Conservation (phyloP, 2,888 invertebrate genomes). For the Mesorhabditis sp. region DNA sequence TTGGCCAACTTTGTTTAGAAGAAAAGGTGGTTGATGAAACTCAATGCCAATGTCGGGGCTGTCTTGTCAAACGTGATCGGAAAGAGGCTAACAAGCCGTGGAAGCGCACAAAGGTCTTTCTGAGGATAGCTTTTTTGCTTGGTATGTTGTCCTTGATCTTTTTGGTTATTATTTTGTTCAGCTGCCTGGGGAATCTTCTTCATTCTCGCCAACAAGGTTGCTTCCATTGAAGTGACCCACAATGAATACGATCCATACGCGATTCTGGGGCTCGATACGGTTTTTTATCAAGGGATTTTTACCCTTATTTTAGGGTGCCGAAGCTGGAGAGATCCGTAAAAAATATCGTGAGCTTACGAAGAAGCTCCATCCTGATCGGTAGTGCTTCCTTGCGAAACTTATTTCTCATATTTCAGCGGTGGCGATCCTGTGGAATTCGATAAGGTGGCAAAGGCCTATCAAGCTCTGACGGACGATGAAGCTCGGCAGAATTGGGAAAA, state of each 20-base stretch:
- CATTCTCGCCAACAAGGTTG: slow-evolving; percentile 64
- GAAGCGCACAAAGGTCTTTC: slow-evolving; percentile 62
- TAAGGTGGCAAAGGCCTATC: slow-evolving; percentile 85
- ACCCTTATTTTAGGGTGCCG: slow-evolving; percentile 69
- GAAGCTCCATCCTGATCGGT: slow-evolving; percentile 76
- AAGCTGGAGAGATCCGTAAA: slow-evolving; percentile 84
- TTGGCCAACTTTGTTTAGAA: slow-evolving; percentile 28
- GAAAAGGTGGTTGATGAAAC: slow-evolving; percentile 36
- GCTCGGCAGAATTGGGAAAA: slow-evolving; percentile 95
- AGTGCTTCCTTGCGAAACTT: background rate
- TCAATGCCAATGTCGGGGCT: slow-evolving; percentile 80
- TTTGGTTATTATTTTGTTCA: background rate
- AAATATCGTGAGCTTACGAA: slow-evolving; percentile 89
- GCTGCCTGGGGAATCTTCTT: slow-evolving; percentile 62
- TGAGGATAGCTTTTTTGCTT: slow-evolving; percentile 14
- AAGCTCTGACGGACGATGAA: slow-evolving; percentile 85
- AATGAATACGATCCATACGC: slow-evolving; percentile 94
- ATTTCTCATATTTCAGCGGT: slow-evolving; percentile 23
- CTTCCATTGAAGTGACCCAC: slow-evolving; percentile 75
- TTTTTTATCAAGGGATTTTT: slow-evolving; percentile 54
- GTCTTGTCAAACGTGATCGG: slow-evolving; percentile 77
- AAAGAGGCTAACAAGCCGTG: slow-evolving; percentile 83
- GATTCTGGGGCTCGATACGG: slow-evolving; percentile 81
- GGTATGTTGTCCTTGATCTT: background rate
- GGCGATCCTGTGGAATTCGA: slow-evolving; percentile 96